Evolutionary conservation across 2,113 vertebrate genomes (phyloP), one percentile per base, ranked within the genome.

Genomic region (Plestiodon gilberti): DNA sequence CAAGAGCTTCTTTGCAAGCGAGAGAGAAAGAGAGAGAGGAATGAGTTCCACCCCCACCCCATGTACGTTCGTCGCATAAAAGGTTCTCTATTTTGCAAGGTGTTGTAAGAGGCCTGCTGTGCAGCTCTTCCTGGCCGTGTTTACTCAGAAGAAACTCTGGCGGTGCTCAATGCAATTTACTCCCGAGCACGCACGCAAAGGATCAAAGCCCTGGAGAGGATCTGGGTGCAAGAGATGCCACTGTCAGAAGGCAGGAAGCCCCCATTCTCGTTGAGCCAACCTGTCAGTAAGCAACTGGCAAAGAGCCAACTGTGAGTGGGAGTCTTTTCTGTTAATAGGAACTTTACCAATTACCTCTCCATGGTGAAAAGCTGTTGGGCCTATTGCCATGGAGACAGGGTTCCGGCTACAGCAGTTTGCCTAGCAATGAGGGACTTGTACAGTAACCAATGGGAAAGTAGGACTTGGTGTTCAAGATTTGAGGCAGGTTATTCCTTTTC

Each of bases 401-500:
- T 80, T 88, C 89, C 77, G 91, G 87, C 38, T 14, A 6, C 6
- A 40, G 2, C 74, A 6, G 5, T 57, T 75, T 30, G 30, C 0
- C 52, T 78, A 38, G 89, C 83, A 62, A n/a, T 93, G 48, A 69
- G 57, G 88, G 90, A 69, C 77, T 77, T 57, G 69, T 87, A 73
- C 2, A 64, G 89, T 86, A 93, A 2, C 93, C 93, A 93, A 88
- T 93, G 89, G 88, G 91, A 88, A 94, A 94, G 92, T 85, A 76
- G 93, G 90, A 85, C 88, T 93, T 89, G 78, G 88, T 77, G 90
- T 85, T 28, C 85, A 1, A 92, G 92, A 22, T 87, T 92, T 86
- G 69, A 35, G 83, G 92, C 94, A 92, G 90, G 90, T 92, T 48
- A 4, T 48, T 48, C 8, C 43, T 48, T 48, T 48, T 48, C 43